Conservation (phyloP, 2,888 invertebrate genomes). For the Bibio marci region DNA sequence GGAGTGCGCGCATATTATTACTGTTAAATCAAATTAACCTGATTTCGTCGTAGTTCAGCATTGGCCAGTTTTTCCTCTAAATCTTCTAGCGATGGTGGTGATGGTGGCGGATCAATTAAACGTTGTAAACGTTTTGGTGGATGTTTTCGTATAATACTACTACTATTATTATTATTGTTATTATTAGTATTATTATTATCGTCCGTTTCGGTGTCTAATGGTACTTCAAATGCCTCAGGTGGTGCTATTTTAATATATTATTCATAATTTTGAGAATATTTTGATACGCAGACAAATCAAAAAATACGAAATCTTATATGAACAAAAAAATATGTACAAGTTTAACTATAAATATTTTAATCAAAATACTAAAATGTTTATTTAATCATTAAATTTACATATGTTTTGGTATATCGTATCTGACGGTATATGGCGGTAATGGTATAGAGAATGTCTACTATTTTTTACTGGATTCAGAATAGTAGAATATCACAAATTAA, state of each 20-base stretch:
- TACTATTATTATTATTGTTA: too few species aligned
- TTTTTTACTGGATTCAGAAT: too few species aligned
- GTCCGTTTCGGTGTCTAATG: slow-evolving; percentile 31
- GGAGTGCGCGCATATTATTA: too few species aligned
- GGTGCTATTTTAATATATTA: slow-evolving; percentile 15
- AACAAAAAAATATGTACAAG: too few species aligned
- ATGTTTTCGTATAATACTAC: slow-evolving; percentile 36
- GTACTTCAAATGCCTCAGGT: slow-evolving; percentile 44
- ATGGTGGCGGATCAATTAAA: slow-evolving; percentile 37
- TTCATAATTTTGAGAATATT: not conserved
- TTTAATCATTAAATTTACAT: too few species aligned
- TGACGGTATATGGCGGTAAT: too few species aligned
- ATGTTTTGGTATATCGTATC: too few species aligned
- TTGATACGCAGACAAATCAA: not conserved
- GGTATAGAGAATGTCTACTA: too few species aligned
- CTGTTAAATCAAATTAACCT: too few species aligned
- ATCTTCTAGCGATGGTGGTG: slow-evolving; percentile 40
- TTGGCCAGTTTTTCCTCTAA: slow-evolving; percentile 54
- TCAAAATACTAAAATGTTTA: too few species aligned
- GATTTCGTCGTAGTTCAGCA: slow-evolving; percentile 50
- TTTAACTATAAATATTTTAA: too few species aligned
- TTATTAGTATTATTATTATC: slow-evolving; percentile 9
- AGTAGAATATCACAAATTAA: too few species aligned
- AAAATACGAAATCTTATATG: not conserved
- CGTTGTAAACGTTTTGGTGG: slow-evolving; percentile 52